Conservation (phyloP, 2,888 invertebrate species). For the Melipona bicolor region DNA sequence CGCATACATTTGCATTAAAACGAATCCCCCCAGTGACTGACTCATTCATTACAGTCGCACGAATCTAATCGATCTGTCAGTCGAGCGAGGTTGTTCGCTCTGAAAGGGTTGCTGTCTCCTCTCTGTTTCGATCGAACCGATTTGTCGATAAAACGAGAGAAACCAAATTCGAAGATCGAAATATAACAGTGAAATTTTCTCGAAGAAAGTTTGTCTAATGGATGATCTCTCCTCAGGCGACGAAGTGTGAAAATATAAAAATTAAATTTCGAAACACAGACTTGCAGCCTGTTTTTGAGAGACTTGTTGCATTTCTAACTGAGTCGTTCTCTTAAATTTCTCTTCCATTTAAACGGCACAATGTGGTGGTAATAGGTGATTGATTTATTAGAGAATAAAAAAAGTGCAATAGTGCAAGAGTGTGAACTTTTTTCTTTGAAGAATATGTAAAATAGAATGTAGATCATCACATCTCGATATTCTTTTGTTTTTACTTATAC, state of each 20-base stretch:
- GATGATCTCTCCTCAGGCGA: background rate
- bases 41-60: constrained; percentile 51
- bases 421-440: background rate
- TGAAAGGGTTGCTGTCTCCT: constrained; percentile 38
- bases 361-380: background rate
- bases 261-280: no score
- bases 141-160: background rate
- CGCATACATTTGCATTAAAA: constrained; percentile 47
- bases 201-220: background rate
- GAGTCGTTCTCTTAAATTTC: no score
- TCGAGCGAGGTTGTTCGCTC: constrained; percentile 47
- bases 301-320: background rate
- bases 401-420: background rate
- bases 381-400: background rate
- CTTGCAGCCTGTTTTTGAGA: no score
- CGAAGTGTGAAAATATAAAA: background rate
- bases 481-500: no score
- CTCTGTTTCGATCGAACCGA: background rate
- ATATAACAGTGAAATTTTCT: background rate
- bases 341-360: no score
- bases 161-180: background rate
- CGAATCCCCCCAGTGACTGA: constrained; percentile 50
- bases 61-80: constrained; percentile 61
- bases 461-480: no score
- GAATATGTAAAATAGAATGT: no score